Base-by-base conservation (phyloP, 2,113 vertebrate genomes). In the Hipposideros armiger region DNA sequence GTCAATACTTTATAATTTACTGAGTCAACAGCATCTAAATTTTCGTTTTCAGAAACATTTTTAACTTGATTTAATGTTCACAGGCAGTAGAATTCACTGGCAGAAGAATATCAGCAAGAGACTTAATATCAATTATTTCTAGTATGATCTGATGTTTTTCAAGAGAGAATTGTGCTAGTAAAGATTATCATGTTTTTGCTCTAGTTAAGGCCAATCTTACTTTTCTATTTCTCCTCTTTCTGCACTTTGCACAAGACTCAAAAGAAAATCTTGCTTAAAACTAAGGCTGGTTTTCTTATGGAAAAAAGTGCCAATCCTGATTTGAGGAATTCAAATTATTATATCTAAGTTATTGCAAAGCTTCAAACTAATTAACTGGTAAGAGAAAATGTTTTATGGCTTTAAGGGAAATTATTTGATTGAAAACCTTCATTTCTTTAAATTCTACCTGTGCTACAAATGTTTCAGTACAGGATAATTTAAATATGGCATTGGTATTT, bases 341-440 rank as follows among this genome's bases (percentile, higher is more conserved):
- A 87, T 86, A 91, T 97, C 81, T 97, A 87, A 69, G 47, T 67
- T 97, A 95, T 30, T 93, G 86, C 74, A 97, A 73, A 78, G 26
- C 54, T 97, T 77, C n/a, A 95, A 97, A 58, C 77, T 92, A 78
- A 98, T 97, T 98, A 97, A 96, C 56, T 88, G 92, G 82, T 52
- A 95, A 97, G 19, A 96, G 94, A 97, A 98, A 98, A 89, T 88
- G 74, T 91, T 93, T 76, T 50, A 93, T 91, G 56, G 78, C 26
- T 95, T 95, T 92, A 83, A 97, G 70, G 84, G 2, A 50, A 96
- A 82, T 22, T 64, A 80, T 97, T 97, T 98, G 93, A 98, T 98
- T 95, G 97, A 96, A 97, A 40, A 66, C n/a, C 28, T 96, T 94
- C 94, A 45, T 95, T 97, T 96, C 26, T 66, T 47, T 67, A 83